Base-by-base conservation (phyloP, 2,113 vertebrate genomes). In the Clarias magur region DNA sequence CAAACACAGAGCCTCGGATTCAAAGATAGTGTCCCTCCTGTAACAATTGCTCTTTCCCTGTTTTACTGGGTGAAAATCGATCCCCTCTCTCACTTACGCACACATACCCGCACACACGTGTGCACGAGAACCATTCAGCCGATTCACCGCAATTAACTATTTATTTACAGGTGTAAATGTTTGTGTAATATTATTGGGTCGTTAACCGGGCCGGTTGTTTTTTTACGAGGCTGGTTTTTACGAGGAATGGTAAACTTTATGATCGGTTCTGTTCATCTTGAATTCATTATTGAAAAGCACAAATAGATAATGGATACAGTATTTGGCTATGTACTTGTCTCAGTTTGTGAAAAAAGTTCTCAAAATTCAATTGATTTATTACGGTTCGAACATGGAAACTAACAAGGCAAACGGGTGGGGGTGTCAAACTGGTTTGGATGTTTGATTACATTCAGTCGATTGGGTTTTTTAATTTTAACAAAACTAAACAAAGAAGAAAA, bases 1-100 rank as follows among this genome's bases (percentile, higher is more conserved):
- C 56, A 57, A 81, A 68, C 78, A 81, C 79, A 15, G 19, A 59
- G 73, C n/a, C 34, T 25, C 34, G 54, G 85, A 86, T 81, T 86
- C 54, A 48, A 60, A 73, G 67, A 82, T 21, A 62, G 13, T 27
- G 65, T 60, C 17, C 4, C 67, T 81, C 57, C 79, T 72, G 79
- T 86, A 65, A 60, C 65, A 5, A 38, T 60, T 23, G 21, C 62
- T 25, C 48, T 30, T 68, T 25, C 27, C 62, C 23, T 67, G 34
- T 65, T 82, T 86, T 48, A 82, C 23, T 19, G 78, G 4, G 42
- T 1, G 12, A 60, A 80, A 65, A 73, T 72, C 79, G 53, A 82
- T 81, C 19, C 25, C 48, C 30, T 23, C 48, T 48, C 48, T 48
- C 48, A 48, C 48, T 48, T 48, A 48, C 7, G 48, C 48, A 3